Evolutionary conservation across 2,113 vertebrate species (phyloP), one percentile per base, ranked within the genome.

Genomic region (Cynocephalus volans): DNA sequence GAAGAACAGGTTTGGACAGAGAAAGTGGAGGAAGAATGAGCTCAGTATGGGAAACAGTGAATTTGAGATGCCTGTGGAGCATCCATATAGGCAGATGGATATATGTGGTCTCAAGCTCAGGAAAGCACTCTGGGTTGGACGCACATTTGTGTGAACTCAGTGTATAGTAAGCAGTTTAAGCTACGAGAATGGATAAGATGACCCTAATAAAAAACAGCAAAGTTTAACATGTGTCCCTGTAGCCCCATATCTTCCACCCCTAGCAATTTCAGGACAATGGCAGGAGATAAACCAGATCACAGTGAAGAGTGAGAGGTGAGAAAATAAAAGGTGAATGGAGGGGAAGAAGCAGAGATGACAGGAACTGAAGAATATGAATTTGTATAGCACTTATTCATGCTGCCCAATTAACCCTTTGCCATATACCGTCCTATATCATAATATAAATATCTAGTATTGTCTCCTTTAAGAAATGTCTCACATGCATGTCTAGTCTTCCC

Each of bases 221-320:
- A 77, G 24, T 24, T 45, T 72, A 93, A 93, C 3, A 60, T 50
- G 54, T 80, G 10, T 24, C 21, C 85, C 28, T 72, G 15, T n/a
- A 80, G 64, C 26, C 31, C 54, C 41, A 45, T 80, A 67, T 85
- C 33, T 80, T 73, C 18, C 26, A 75, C 21, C 41, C 19, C 50
- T 58, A 80, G 26, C 58, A 90, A 75, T 41, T 58, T 77, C 48
- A 64, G n/a, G 19, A 26, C 65, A 94, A 58, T 50, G 36, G 73
- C 64, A 94, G 81, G n/a, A 90, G 23, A 80, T n/a, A 89, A 89
- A 12, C 12, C 86, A 89, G 52, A 77, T 80, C 17, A 89, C 23
- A 60, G 54, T 88, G 90, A 76, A 89, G 41, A 24, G 13, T 67
- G 58, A 24, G 45, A 77, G 56, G 41, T 69, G 11, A 70, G 79